These are phyloP conservation scores for Heteractis magnifica DNA, from an alignment of 92 coral and sea anemone genomes.

Conservation along the genomic window DNA sequence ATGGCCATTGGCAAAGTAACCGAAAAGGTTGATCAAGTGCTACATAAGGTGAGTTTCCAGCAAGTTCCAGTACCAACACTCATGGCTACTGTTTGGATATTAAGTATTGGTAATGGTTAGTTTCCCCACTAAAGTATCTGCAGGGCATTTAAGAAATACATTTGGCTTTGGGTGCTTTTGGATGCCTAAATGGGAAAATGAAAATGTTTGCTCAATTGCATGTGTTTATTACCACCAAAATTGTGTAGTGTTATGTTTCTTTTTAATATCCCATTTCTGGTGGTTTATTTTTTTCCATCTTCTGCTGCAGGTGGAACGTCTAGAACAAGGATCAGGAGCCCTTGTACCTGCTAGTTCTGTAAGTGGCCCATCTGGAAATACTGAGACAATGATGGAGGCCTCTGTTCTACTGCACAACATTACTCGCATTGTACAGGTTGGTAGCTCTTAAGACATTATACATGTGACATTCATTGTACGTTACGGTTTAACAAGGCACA, in stretches of 20 bases:
- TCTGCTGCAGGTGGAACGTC: slow-evolving; percentile 5
- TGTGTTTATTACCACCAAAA: too few species aligned
- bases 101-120: too few species aligned
- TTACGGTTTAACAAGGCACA: too few species aligned
- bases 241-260: too few species aligned
- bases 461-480: too few species aligned
- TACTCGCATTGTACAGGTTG: slow-evolving; percentile 87
- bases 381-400: slow-evolving; percentile 84
- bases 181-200: too few species aligned
- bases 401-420: slow-evolving; percentile 83
- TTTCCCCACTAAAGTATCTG: too few species aligned
- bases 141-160: too few species aligned
- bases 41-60: slow-evolving; percentile 63
- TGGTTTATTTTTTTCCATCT: neutral
- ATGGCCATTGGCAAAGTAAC: slow-evolving; percentile 87
- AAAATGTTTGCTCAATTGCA: too few species aligned
- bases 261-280: too few species aligned
- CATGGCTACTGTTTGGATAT: too few species aligned
- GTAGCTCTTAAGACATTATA: neutral
- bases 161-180: too few species aligned
- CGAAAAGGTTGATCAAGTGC: slow-evolving; percentile 84
- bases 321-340: slow-evolving; percentile 28
- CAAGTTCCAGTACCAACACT: neutral
- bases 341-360: slow-evolving; percentile 34
- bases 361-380: slow-evolving; percentile 8